Percentiles rank a stretch among this genome's conserved stretches.
These are phyloP conservation scores for Litocranius walleri DNA, from an alignment of 2,113 vertebrate species.

Conservation along the genomic window DNA sequence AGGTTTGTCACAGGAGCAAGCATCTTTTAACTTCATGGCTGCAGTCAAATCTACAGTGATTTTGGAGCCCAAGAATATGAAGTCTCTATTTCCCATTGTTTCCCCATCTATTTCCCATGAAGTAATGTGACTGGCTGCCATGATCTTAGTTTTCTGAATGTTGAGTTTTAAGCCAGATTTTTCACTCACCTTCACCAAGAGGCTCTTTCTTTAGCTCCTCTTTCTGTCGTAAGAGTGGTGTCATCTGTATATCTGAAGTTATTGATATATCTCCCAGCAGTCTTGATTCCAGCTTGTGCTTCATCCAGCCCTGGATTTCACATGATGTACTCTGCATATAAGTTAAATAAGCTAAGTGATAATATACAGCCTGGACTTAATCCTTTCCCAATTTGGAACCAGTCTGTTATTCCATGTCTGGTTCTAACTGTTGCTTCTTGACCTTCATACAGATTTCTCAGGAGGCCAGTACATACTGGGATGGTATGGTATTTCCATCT, in stretches of 20 bases:
- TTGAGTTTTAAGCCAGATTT: neutral
- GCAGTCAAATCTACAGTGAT: neutral
- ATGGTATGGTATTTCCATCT: neutral
- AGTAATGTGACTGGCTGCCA: neutral
- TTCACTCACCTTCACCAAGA: neutral
- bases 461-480: too few relatives aligned
- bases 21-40: neutral
- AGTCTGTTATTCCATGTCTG: neutral
- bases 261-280: neutral
- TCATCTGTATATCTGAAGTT: neutral
- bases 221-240: neutral
- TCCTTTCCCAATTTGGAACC: neutral
- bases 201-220: neutral
- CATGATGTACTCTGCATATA: neutral
- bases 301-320: neutral
- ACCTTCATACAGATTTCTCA: neutral
- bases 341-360: neutral
- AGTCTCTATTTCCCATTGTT: neutral
- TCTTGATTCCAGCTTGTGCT: neutral
- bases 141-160: neutral
- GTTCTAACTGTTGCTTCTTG: neutral
- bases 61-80: neutral
- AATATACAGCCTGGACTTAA: neutral
- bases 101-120: neutral
- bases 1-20: neutral